Conservation (phyloP, 2,797 vertebrate genomes). For the Toxotes lorentzi region DNA sequence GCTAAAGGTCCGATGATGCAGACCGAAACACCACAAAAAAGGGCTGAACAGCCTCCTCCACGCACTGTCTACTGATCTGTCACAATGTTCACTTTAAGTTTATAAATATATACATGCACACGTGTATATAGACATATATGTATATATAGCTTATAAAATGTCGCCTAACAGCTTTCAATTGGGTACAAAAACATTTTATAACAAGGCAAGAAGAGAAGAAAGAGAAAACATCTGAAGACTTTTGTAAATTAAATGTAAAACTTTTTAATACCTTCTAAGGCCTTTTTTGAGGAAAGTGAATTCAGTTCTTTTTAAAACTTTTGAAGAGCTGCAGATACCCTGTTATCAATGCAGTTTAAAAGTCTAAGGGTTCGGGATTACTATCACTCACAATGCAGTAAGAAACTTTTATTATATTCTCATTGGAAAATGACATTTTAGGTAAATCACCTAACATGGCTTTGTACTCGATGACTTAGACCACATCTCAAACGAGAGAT, state of each 20-base stretch:
- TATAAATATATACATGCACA: not conserved
- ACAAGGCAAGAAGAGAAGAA: not conserved
- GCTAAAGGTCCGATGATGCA: not conserved
- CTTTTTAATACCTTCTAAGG: not conserved
- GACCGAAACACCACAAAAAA: not conserved
- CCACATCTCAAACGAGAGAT: constrained; percentile 10
- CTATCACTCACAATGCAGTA: not conserved
- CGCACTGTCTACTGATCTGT: constrained; percentile 10
- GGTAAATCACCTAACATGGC: not conserved
- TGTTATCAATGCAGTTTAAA: not conserved
- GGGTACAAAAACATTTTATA: constrained; percentile 9
- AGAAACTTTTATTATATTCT: not conserved
- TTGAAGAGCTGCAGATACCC: not conserved
- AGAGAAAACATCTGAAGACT: not conserved
- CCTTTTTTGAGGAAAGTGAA: not conserved
- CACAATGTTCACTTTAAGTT: not conserved
- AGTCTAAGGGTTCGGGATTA: not conserved
- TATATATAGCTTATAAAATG: not conserved
- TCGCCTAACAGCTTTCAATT: constrained; percentile 13
- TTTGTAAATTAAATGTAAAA: constrained; percentile 2
- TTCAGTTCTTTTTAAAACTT: not conserved
- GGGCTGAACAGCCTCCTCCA: not conserved
- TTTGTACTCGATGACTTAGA: constrained; percentile 1
- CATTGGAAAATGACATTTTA: not conserved
- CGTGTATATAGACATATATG: too few species aligned